A percentile compares a stretch with the other conserved stretches of the same genome.
These are phyloP conservation scores for Druceiella hillmani DNA, from an alignment of 2,888 invertebrate genomes.

Conservation along the genomic window DNA sequence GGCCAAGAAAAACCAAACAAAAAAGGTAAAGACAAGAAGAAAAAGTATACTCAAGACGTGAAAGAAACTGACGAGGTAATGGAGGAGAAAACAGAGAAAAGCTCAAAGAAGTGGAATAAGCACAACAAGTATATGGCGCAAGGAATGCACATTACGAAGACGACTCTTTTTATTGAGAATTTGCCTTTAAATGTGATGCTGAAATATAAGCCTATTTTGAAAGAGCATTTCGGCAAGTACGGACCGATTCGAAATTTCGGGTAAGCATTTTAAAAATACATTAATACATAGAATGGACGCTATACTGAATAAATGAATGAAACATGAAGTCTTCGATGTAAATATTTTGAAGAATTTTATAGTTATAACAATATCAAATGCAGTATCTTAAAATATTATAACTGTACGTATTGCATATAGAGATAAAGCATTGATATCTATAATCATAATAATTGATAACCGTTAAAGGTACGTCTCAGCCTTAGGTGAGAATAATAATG, in stretches of 20 bases:
- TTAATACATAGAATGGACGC: no score
- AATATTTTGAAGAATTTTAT: no score
- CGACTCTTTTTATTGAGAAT: conserved; percentile 36
- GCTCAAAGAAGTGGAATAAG: conserved; percentile 44
- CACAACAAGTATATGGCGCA: conserved; percentile 31
- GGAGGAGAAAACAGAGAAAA: conserved; percentile 35
- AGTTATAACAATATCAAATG: no score
- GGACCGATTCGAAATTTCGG: conserved; percentile 37
- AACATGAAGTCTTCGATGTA: no score
- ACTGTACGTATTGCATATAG: no score
- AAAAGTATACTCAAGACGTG: not conserved
- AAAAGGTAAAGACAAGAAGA: conserved; percentile 20
- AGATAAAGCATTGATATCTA: no score
- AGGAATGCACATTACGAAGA: conserved; percentile 23
- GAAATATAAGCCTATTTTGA: conserved; percentile 33
- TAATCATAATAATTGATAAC: no score
- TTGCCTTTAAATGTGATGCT: conserved; percentile 35
- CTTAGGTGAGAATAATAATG: no score
- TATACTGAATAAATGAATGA: no score
- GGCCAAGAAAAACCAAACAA: no score
- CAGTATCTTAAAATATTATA: no score
- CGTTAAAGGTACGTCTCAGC: no score
- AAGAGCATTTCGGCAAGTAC: conserved; percentile 35
- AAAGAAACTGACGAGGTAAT: conserved; percentile 22
- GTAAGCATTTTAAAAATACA: conserved; percentile 29